Evolutionary conservation across 2,888 invertebrate genomes (phyloP).

Genomic region (Cybosia mesomella): DNA sequence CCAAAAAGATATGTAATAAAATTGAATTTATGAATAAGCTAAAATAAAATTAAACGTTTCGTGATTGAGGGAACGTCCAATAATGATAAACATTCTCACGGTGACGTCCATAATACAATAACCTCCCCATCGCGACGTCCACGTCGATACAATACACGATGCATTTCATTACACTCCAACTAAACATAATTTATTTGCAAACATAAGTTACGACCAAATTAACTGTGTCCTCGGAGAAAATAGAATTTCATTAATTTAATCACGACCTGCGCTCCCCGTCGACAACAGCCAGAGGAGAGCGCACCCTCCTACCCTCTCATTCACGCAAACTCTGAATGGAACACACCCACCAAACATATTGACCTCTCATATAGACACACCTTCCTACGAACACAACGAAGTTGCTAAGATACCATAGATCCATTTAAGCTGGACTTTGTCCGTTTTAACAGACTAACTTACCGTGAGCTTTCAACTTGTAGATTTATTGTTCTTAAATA

Average conservation of each 20-base stretch:
- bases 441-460: slow-evolving; percentile 34
- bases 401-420: slow-evolving; percentile 23
- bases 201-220: slow-evolving; percentile 60
- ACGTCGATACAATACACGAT: slow-evolving; percentile 30
- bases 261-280: slow-evolving; percentile 60
- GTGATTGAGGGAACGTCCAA: not conserved
- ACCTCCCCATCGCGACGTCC: slow-evolving; percentile 20
- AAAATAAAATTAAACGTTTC: slow-evolving; percentile 8
- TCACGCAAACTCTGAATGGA: slow-evolving; percentile 48
- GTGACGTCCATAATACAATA: slow-evolving; percentile 16
- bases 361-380: slow-evolving; percentile 40
- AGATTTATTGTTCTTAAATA: slow-evolving; percentile 28
- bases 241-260: slow-evolving; percentile 72
- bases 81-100: slow-evolving; percentile 20
- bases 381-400: slow-evolving; percentile 31
- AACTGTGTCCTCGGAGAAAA: slow-evolving; percentile 59
- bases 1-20: not conserved
- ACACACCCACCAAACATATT: slow-evolving; percentile 36
- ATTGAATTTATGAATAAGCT: not conserved
- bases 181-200: slow-evolving; percentile 42
- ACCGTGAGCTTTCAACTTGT: slow-evolving; percentile 43
- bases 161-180: slow-evolving; percentile 47
- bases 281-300: slow-evolving; percentile 47
- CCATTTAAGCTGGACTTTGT: slow-evolving; percentile 37
- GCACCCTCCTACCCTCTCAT: slow-evolving; percentile 25